Evolutionary conservation across 1,140 invertebrate species (phyloP), one percentile per base, ranked within the genome.

Genomic region (Drosophila santomea): DNA sequence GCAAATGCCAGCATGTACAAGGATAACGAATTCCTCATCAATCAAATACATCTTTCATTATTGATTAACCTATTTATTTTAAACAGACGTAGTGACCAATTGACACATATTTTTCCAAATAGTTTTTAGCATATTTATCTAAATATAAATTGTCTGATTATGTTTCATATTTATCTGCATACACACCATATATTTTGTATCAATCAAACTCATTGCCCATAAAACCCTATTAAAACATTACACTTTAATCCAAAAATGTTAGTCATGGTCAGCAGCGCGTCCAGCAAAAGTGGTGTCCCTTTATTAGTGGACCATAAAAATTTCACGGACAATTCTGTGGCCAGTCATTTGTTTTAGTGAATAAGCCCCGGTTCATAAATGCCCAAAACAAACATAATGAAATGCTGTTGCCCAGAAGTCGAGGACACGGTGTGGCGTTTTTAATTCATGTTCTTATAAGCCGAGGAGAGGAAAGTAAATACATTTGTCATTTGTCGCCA

Each of bases 401-500:
- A 64, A 67, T 67, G 63, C 64, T 32, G 32, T 35, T 43, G 7
- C 56, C 32, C 32, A 14, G 38, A 39, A n/a, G 28, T 17, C 36
- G 3, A 36, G 20, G 25, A 23, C 59, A 51, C 4, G n/a, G 28
- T 20, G 11, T 14, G 20, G 23, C 71, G 3, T 71, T 73, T 73
- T 73, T 61, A 73, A 73, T 73, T 73, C 48, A 73, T 60, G 69
- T 73, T 60, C 41, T 45, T 60, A 54, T 60, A 17, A 51, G 25
- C 17, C 39, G 55, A 60, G 39, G 23, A 52, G 58, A 73, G 67
- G 72, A 81, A 85, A 82, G 78, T 78, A 90, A 86, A 90, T 73
- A 90, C 86, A 90, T 90, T 90, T 90, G 80, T 90, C 86, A 90
- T 90, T 86, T 83, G 69, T 86, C 69, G 69, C 62, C 77, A 75